These are phyloP conservation scores for Iphiclides podalirius DNA, from an alignment of 2,888 invertebrate genomes.

Conservation along the genomic window DNA sequence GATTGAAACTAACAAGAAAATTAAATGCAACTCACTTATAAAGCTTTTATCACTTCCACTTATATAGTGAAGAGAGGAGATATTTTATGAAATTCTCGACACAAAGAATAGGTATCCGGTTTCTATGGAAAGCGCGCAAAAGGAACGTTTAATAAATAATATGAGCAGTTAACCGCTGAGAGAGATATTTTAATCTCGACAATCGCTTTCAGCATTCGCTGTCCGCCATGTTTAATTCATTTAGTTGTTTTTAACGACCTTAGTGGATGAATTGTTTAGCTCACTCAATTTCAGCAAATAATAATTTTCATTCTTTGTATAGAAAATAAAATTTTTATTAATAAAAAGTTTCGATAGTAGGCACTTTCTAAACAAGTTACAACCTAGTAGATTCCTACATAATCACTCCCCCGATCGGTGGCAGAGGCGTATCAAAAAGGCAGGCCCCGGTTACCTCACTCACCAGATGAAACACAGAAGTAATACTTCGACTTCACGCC, in stretches of 20 bases:
- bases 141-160: constrained; percentile 64
- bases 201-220: constrained; percentile 64
- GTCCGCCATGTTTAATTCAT: constrained; percentile 24
- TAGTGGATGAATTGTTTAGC: neutral
- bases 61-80: constrained; percentile 5
- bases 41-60: neutral
- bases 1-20: neutral
- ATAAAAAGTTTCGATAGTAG: no score
- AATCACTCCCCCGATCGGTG: no score
- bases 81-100: constrained; percentile 11
- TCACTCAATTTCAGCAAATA: no score
- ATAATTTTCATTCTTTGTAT: no score
- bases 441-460: no score
- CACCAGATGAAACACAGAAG: no score
- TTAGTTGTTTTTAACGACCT: constrained; percentile 4
- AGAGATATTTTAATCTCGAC: constrained; percentile 72
- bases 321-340: no score
- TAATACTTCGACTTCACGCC: no score
- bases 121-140: constrained; percentile 39
- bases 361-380: no score
- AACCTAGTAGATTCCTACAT: no score
- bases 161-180: constrained; percentile 59
- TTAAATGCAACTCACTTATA: neutral
- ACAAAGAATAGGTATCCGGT: constrained; percentile 34
- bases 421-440: no score